A percentile compares a stretch with the other conserved stretches of the same genome.
phyloP scores from a whole-genome alignment of 2,888 invertebrate species.

The Leptinotarsa tumamoca region DNA sequence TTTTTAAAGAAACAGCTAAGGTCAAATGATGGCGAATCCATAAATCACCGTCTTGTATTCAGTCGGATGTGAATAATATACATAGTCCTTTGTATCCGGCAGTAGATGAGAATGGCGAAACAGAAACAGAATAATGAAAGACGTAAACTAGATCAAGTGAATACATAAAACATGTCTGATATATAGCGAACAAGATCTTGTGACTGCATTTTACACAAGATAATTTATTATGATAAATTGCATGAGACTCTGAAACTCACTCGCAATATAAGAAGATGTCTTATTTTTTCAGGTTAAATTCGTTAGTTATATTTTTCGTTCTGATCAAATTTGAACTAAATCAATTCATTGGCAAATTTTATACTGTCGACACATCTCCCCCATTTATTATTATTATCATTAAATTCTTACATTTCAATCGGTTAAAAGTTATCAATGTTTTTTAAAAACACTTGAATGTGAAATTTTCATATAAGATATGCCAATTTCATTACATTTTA shows the following conservation, averaged over 20 bases:
- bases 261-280: too few relatives aligned
- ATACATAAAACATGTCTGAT: slow-evolving; percentile 43
- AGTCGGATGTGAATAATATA: slow-evolving; percentile 62
- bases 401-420: too few relatives aligned
- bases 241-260: neutral
- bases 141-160: slow-evolving; percentile 47
- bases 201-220: slow-evolving; percentile 38
- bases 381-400: too few relatives aligned
- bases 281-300: too few relatives aligned
- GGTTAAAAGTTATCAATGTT: too few relatives aligned
- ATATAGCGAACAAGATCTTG: slow-evolving; percentile 42
- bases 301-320: too few relatives aligned
- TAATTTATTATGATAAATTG: slow-evolving; percentile 27
- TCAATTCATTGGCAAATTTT: too few relatives aligned
- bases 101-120: slow-evolving; percentile 47
- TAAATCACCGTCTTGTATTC: slow-evolving; percentile 58
- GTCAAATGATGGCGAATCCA: slow-evolving; percentile 51
- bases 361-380: too few relatives aligned
- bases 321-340: too few relatives aligned
- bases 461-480: too few relatives aligned
- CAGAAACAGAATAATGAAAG: slow-evolving; percentile 43
- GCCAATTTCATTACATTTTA: too few relatives aligned
- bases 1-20: slow-evolving; percentile 37
- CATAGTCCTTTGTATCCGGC: slow-evolving; percentile 56
- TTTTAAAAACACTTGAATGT: too few relatives aligned